Evolutionary conservation across 2,888 invertebrate genomes (phyloP), one percentile per base, ranked within the genome.

Genomic region (Notodonta ziczac): DNA sequence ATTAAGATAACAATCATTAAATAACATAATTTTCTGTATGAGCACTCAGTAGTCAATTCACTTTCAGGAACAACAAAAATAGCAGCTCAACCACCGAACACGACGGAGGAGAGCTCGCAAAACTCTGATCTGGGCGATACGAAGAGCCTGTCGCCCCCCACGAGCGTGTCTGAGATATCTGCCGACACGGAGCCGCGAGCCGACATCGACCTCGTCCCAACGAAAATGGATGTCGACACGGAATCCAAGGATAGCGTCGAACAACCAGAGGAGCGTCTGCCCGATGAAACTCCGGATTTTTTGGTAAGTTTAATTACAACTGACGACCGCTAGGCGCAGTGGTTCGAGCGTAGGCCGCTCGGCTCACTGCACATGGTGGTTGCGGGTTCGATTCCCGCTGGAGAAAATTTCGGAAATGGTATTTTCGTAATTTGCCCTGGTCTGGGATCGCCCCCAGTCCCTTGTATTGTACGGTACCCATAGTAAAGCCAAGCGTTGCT

Each of bases 21-120:
- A 0, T 42, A 42, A 4, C 8, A 42, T 35, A 35, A 35, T 35
- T 35, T 35, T 35, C 35, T 35, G 35, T 35, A 35, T 35, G 24
- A 35, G 35, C 4, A 35, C 35, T 35, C 35, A 35, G 35, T 35
- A 35, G 35, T 35, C 4, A 6, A 35, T 40, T 14, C 12, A 13
- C 54, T 77, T 78, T 39, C 76, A 87, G 88, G 76, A 51, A 59
- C 80, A 51, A 59, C 80, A 46, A 90, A 90, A 81, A 66, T 73
- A 39, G 56, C 74, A 5, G 32, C 80, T 2, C 86, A 83, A 9
- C 87, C 88, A 0, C 88, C 88, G 2, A 87, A 80, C 55, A 85
- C 80, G 5, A 85, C 83, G 0, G 90, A 91, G 57, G 93, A 93
- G 1, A 91, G 85, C 66, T 92, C 92, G 2, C 91, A 89, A 58